Conservation (phyloP, 2,888 invertebrate genomes). For the Tenthredo scrophulariae region DNA sequence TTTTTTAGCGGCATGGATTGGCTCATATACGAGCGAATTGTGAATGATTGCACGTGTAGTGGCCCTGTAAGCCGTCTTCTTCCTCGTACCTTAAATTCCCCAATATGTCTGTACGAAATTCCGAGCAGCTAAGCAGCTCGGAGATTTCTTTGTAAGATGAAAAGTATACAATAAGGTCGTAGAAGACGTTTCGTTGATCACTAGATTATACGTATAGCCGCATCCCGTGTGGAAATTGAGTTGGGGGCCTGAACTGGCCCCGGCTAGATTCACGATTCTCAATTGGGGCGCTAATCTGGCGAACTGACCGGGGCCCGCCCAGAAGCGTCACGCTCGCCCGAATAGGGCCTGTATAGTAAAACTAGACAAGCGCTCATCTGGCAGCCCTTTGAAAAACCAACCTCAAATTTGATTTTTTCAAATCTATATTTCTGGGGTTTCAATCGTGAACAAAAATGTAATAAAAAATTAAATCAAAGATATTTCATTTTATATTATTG, state of each 20-base stretch:
- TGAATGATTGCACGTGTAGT: background rate
- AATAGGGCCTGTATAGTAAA: conserved; percentile 12
- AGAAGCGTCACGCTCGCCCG: conserved; percentile 32
- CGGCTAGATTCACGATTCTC: conserved; percentile 24
- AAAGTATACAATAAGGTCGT: too few species aligned
- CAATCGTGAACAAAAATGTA: conserved; percentile 26
- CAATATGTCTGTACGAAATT: background rate
- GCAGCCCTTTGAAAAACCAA: background rate
- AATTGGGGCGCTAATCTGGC: conserved; percentile 22
- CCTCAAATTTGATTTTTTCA: conserved; percentile 3
- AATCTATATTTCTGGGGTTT: background rate
- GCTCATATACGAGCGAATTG: background rate
- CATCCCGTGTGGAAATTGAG: conserved; percentile 23
- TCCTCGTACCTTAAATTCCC: too few species aligned
- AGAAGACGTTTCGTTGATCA: background rate
- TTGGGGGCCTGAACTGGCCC: conserved; percentile 8
- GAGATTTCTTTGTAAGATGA: too few species aligned
- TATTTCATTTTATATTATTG: conserved; percentile 13
- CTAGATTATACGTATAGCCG: background rate
- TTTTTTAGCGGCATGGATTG: background rate
- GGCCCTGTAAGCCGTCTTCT: background rate
- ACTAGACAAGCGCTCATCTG: conserved; percentile 1
- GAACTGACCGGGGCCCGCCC: conserved; percentile 25
- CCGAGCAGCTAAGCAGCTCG: background rate
- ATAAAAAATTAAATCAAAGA: background rate